These are phyloP conservation scores for Sialis lutaria DNA, from an alignment of 2,888 invertebrate genomes.

Conservation along the genomic window DNA sequence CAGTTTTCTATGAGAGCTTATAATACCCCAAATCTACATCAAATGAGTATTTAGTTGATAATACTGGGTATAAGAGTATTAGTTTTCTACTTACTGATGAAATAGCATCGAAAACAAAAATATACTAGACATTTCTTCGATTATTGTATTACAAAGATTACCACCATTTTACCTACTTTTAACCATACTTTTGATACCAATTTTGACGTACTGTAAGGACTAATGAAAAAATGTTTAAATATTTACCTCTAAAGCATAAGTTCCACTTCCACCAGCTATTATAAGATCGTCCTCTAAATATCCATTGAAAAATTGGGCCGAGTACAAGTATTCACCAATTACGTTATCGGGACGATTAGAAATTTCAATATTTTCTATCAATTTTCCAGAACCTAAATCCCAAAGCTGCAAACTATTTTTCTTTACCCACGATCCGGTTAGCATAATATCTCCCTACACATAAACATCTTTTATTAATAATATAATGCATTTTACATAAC, in stretches of 20 bases:
- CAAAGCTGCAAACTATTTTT: constrained; percentile 34
- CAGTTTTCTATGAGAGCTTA: too few relatives aligned
- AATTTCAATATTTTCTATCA: constrained; percentile 27
- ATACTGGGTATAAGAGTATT: too few relatives aligned
- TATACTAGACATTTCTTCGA: too few relatives aligned
- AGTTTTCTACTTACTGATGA: too few relatives aligned
- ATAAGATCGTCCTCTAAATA: constrained; percentile 18
- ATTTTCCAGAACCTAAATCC: constrained; percentile 33
- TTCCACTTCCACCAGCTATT: constrained; percentile 21
- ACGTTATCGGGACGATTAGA: constrained; percentile 32
- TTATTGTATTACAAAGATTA: too few relatives aligned
- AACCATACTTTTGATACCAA: too few relatives aligned
- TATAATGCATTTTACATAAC: too few relatives aligned
- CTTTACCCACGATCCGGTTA: constrained; percentile 38
- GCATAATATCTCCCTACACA: constrained; percentile 28
- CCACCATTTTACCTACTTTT: too few relatives aligned
- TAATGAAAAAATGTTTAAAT: neutral
- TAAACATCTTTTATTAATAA: neutral
- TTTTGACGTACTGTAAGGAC: too few relatives aligned
- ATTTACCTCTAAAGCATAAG: constrained; percentile 17
- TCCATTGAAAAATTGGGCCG: constrained; percentile 29
- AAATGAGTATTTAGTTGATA: too few relatives aligned
- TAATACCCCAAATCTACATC: too few relatives aligned
- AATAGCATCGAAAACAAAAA: too few relatives aligned
- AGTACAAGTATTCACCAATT: constrained; percentile 38